Conservation (phyloP, 2,113 vertebrate genomes). For the Mohoua ochrocephala region DNA sequence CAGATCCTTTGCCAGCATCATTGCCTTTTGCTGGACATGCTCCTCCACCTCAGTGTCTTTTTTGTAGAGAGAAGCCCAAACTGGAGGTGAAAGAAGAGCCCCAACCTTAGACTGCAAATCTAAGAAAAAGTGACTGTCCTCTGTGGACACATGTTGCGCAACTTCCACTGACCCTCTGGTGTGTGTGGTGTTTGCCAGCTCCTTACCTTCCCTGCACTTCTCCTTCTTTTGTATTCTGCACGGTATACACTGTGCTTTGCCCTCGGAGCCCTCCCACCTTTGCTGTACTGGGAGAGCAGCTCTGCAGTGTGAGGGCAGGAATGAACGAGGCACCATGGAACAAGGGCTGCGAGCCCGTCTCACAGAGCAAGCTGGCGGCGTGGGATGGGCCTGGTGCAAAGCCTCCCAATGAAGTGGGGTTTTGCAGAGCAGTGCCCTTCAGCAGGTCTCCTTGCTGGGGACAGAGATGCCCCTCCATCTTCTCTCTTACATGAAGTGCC, state of each 20-base stretch:
- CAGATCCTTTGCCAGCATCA: background rate
- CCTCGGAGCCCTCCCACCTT: background rate
- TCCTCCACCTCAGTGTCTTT: background rate
- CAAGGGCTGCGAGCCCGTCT: rapidly evolving
- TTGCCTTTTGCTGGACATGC: rapidly evolving
- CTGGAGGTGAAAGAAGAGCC: background rate
- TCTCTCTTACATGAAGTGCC: background rate
- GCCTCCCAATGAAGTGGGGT: background rate
- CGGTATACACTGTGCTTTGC: background rate
- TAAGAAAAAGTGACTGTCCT: background rate
- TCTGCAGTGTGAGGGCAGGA: background rate
- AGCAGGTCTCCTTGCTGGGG: background rate
- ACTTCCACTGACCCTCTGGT: background rate
- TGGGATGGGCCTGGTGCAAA: background rate
- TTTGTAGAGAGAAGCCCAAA: background rate
- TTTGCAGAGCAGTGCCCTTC: background rate
- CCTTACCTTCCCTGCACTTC: background rate
- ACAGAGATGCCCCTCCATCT: background rate
- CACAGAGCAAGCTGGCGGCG: background rate
- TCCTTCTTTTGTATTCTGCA: background rate
- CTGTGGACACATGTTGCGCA: background rate
- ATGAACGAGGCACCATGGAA: background rate
- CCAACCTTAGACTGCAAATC: background rate
- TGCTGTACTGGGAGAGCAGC: background rate
- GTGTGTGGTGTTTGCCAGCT: background rate